Conservation (phyloP, 2,797 vertebrate genomes). For the Lacerta agilis region DNA sequence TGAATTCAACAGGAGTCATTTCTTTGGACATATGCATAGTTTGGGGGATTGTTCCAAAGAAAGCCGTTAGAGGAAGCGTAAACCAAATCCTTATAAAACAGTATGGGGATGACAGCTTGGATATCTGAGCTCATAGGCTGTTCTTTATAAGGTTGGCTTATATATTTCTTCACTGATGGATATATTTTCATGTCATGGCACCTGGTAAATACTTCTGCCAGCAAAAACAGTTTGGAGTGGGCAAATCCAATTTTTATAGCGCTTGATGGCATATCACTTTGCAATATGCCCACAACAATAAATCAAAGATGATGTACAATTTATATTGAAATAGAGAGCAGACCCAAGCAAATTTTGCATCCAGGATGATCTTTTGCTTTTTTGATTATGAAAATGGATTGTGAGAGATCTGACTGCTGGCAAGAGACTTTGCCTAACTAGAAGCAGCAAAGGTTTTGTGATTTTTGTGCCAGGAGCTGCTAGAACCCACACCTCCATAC, state of each 20-base stretch:
- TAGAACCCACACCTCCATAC: neutral
- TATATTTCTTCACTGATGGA: slow-evolving; percentile 47
- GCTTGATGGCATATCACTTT: slow-evolving; percentile 15
- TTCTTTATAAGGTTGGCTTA: slow-evolving; percentile 29
- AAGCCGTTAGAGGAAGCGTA: slow-evolving; percentile 41
- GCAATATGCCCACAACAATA: neutral
- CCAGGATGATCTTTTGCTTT: neutral
- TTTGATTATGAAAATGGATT: neutral
- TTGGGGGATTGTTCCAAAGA: neutral
- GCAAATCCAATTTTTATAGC: slow-evolving; percentile 30
- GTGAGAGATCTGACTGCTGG: neutral
- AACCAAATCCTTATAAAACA: slow-evolving; percentile 30
- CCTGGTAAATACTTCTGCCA: neutral
- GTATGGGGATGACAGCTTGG: slow-evolving; percentile 43
- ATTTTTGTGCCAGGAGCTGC: neutral
- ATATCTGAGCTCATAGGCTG: slow-evolving; percentile 45
- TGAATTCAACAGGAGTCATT: neutral
- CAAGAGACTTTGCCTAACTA: neutral
- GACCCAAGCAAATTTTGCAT: neutral
- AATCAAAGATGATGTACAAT: neutral
- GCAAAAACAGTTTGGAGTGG: slow-evolving; percentile 25
- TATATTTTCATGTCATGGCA: slow-evolving; percentile 38
- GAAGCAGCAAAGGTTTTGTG: neutral
- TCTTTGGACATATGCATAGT: neutral
- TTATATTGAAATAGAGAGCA: neutral